Conservation (phyloP, 2,113 vertebrate genomes). For the Tragelaphus scriptus region DNA sequence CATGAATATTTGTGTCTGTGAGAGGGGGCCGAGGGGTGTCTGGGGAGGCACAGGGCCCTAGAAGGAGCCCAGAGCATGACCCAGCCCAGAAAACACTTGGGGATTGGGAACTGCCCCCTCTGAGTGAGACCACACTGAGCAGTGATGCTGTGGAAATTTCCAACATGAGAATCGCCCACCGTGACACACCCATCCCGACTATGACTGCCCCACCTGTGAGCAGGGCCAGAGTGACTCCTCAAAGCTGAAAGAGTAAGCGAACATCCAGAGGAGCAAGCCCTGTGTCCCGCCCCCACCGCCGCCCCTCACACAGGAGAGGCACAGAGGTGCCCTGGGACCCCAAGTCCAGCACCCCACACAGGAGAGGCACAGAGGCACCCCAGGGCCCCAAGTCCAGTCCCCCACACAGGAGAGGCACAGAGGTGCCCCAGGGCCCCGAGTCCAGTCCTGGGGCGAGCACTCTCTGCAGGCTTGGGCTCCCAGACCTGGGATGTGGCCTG, state of each 20-base stretch:
- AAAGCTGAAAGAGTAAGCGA: not conserved
- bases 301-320: not conserved
- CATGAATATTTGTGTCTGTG: accelerated
- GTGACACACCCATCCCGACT: not conserved
- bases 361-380: not conserved
- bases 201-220: accelerated
- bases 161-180: not conserved
- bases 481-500: not conserved
- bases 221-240: not conserved
- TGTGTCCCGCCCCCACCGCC: accelerated
- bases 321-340: accelerated
- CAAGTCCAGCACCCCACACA: not conserved
- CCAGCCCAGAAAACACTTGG: not conserved
- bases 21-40: accelerated
- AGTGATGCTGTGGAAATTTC: not conserved
- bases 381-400: not conserved
- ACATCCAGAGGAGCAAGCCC: too few species aligned
- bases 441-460: not conserved
- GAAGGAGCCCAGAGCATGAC: not conserved
- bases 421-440: accelerated
- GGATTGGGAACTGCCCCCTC: not conserved
- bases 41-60: not conserved
- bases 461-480: not conserved
- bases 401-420: not conserved
- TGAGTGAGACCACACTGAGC: not conserved